Base-by-base conservation (phyloP, 2,113 vertebrate genomes). In the Paedocypris sp. region DNA sequence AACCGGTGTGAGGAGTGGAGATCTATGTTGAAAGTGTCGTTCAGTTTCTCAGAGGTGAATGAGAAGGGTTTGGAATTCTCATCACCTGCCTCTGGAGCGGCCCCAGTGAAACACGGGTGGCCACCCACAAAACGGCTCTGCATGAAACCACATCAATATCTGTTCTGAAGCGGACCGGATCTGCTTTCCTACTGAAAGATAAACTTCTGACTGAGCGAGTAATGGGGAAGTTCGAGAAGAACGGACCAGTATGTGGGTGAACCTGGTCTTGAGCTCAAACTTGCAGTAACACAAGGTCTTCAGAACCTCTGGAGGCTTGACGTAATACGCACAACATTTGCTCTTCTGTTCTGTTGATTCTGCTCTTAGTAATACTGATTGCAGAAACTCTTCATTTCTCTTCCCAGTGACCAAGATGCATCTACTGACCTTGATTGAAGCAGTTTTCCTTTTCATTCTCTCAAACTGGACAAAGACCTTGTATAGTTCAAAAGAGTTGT, bases 31-130 rank as follows among this genome's bases (percentile, higher is more conserved):
- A 57, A 62, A 62, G 50, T 46, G 43, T 23, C 61, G 6, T 25
- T 23, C 16, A 41, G 13, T 31, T 18, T 10, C 13, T 15, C 68
- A 56, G 31, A 60, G 62, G 46, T 35, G 31, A 25, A 43, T 38
- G 68, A 73, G 36, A 62, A 71, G 71, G 56, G 64, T 76, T 88
- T 87, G 89, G 85, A 84, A 92, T 93, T 90, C 76, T 86, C 88
- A 92, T 90, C 84, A 88, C 69, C 15, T 61, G 60, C 69, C 67
- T 36, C 33, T 13, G n/a, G 71, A 69, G 68, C 68, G 72, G 72
- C 42, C 26, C 9, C 25, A 32, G 64, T 75, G 18, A 69, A 79
- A 65, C 71, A 81, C 72, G 86, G 85, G 87, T 89, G 88, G 84
- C 74, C 88, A 82, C 75, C 72, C 76, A 58, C 67, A 81, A 65